These are phyloP conservation scores for Orius insidiosus DNA, from an alignment of 1,140 invertebrate species.

Conservation along the genomic window DNA sequence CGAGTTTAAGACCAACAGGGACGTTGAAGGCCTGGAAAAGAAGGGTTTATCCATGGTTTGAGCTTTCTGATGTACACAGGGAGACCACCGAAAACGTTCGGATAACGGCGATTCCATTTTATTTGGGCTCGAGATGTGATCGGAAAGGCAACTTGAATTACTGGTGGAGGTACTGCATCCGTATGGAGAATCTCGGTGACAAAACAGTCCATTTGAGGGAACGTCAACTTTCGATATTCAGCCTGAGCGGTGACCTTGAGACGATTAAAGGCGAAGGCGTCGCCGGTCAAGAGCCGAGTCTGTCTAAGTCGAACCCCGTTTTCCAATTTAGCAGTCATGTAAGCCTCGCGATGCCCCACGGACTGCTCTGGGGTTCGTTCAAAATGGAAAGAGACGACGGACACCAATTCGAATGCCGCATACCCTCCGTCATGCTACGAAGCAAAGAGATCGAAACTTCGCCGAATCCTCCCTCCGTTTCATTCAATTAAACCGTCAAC, in stretches of 20 bases:
- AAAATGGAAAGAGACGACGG: conserved; percentile 91
- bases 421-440: conserved; percentile 88
- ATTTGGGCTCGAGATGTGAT: conserved; percentile 76
- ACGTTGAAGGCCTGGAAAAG: conserved; percentile 65
- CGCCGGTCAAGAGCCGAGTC: conserved; percentile 86
- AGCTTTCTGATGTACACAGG: conserved; percentile 90
- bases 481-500: too few relatives aligned
- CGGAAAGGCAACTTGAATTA: conserved; percentile 64
- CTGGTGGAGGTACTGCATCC: conserved; percentile 92
- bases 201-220: conserved; percentile 78
- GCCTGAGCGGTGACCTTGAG: conserved; percentile 83
- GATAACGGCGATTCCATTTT: conserved; percentile 93
- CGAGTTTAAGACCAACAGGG: too few relatives aligned
- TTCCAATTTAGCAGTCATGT: conserved; percentile 96
- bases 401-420: conserved; percentile 85
- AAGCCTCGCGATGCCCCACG: conserved; percentile 86
- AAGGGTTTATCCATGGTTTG: conserved; percentile 91
- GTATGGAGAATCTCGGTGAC: conserved; percentile 81
- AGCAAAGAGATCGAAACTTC: conserved; percentile 53
- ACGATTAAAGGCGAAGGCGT: conserved; percentile 84
- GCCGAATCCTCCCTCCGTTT: too few relatives aligned
- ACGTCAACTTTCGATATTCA: conserved; percentile 91
- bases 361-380: conserved; percentile 96
- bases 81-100: conserved; percentile 90
- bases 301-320: conserved; percentile 70